Evolutionary conservation across 1,140 invertebrate species (phyloP).

Genomic region (Neodiprion lecontei): DNA sequence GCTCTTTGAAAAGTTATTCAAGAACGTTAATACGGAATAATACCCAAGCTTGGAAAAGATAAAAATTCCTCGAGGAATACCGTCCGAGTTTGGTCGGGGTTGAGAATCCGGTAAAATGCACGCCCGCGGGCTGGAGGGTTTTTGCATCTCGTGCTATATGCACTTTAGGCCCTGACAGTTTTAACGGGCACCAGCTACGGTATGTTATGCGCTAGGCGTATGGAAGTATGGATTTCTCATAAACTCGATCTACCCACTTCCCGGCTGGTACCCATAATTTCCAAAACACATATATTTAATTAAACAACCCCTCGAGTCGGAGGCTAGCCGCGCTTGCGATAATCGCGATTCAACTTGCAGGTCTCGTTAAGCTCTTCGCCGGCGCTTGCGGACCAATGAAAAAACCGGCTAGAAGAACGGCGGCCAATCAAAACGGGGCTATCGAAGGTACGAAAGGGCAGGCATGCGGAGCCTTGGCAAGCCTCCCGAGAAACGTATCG

Average conservation of each 20-base stretch:
- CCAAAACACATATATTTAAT: constrained; percentile 22
- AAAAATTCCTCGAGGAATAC: neutral
- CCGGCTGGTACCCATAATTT: constrained; percentile 18
- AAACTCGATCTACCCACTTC: constrained; percentile 10
- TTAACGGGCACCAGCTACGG: neutral
- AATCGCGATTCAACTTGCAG: constrained; percentile 16
- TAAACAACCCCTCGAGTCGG: constrained; percentile 10
- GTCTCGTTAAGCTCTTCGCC: constrained; percentile 10
- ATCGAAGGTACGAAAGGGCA: constrained; percentile 7
- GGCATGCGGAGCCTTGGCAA: constrained; percentile 36
- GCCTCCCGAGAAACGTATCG: constrained; percentile 43
- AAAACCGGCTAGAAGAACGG: neutral
- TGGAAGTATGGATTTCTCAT: constrained; percentile 17
- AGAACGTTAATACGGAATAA: too few species aligned
- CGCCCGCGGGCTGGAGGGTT: neutral
- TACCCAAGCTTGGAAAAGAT: too few species aligned
- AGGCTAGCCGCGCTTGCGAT: constrained; percentile 10
- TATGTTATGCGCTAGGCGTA: neutral
- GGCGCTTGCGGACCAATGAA: constrained; percentile 6
- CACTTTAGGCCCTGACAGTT: neutral
- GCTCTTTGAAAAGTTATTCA: too few species aligned
- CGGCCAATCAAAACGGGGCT: neutral
- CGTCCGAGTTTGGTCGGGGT: neutral
- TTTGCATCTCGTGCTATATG: neutral
- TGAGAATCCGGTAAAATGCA: neutral